Base-by-base conservation (phyloP, 1,140 invertebrate genomes). In the Zeugodacus cucurbitae region DNA sequence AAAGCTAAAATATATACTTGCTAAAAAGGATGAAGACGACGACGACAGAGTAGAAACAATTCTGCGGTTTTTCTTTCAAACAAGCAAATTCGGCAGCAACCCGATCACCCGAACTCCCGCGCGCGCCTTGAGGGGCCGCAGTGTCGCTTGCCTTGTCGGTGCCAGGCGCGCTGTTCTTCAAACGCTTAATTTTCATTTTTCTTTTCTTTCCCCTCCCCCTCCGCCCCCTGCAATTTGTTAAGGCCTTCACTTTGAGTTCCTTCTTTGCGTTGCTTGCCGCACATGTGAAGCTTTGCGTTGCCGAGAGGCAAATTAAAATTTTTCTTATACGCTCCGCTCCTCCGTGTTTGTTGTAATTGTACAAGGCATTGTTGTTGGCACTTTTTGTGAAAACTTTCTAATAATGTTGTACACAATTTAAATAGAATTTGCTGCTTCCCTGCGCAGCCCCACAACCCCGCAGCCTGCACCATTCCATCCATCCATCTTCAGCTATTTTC, bases 331-430 rank as follows among this genome's bases (percentile, higher is more conserved):
- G 91, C 92, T 90, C 90, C 90, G 48, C 14, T 90, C 90, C 58
- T 89, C 90, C 89, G 5, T 70, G 48, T 74, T 59, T 88, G 37
- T 78, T 44, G 26, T 78, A 34, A n/a, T 67, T 88, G 67, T 54
- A 20, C 20, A 34, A 44, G 37, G 20, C 26, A 20, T 87, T 89
- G 86, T 82, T 89, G 88, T 87, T 88, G 70, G 88, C 89, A 88
- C 90, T 91, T 90, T 90, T 91, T 87, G 89, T 88, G 90, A 92
- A 92, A 92, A 92, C 91, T 92, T 92, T 92, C 91, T 92, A 92
- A 92, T 92, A 92, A 92, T 92, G 91, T 92, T 92, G 91, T 92
- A 92, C 91, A 92, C 91, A 92, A 91, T 92, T 92, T 92, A 92
- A 92, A 92, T 92, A 92, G 91, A 92, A 92, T 92, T 92, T 92